phyloP scores from a whole-genome alignment of 2,888 invertebrate genomes.

The Cheilosia grossa region DNA sequence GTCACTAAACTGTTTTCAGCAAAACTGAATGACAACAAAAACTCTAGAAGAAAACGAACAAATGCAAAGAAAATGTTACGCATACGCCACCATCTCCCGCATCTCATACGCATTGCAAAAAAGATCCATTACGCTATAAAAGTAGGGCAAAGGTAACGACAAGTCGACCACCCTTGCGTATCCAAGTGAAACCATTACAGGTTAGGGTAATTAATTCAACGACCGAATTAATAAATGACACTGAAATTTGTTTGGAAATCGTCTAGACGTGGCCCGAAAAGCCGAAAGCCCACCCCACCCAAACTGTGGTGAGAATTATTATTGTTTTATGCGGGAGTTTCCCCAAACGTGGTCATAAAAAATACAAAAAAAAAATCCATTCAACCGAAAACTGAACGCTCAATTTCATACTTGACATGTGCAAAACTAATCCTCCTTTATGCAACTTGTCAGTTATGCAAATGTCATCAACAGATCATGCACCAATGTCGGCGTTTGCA shows the following conservation, averaged over 20 bases:
- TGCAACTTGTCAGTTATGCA: constrained; percentile 33
- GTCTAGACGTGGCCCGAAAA: constrained; percentile 51
- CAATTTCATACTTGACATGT: neutral
- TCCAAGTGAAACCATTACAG: neutral
- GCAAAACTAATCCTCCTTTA: neutral
- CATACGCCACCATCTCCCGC: constrained; percentile 40
- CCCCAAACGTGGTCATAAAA: neutral
- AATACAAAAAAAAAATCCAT: constrained; percentile 18
- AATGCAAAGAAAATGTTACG: constrained; percentile 18
- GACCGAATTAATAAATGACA: constrained; percentile 27
- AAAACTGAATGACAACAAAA: constrained; percentile 3
- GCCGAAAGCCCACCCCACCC: neutral
- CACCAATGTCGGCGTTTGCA: neutral
- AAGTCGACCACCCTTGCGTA: neutral
- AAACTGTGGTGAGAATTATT: neutral
- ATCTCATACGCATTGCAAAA: neutral
- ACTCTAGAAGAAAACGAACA: neutral
- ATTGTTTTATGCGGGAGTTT: neutral
- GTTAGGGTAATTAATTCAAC: constrained; percentile 38
- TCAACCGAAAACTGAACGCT: neutral
- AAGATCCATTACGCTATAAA: neutral
- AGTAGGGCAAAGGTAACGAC: neutral
- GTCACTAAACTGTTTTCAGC: constrained; percentile 1
- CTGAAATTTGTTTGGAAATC: constrained; percentile 26
- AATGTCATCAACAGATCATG: constrained; percentile 45